Conservation (phyloP, 2,113 vertebrate genomes). For the Tiliqua scincoides region DNA sequence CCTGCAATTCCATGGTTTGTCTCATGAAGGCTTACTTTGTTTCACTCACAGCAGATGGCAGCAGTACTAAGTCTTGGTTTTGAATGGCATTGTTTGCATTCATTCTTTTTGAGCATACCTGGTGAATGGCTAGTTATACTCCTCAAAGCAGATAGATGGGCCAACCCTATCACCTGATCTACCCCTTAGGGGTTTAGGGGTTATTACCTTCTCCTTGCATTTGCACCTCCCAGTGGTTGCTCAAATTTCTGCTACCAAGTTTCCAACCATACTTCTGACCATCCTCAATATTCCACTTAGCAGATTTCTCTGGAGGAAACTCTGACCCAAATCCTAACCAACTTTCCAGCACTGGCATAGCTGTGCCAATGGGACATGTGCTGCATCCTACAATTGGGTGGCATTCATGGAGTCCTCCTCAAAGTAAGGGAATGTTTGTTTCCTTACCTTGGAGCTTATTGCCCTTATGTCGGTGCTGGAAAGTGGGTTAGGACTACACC, state of each 20-base stretch:
- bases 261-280: no score
- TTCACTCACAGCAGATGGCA: constrained; percentile 35
- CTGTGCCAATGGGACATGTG: no score
- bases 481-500: no score
- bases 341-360: no score
- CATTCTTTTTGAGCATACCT: not conserved
- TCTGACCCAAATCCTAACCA: no score
- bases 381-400: no score
- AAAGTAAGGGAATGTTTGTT: no score
- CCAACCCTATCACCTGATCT: not conserved
- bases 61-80: constrained; percentile 17
- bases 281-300: not conserved
- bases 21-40: not conserved
- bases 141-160: not conserved
- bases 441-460: no score
- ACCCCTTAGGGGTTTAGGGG: no score
- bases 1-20: not conserved
- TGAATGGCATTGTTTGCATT: not conserved
- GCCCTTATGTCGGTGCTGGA: no score
- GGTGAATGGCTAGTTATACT: not conserved
- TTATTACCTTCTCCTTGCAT: not conserved
- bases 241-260: not conserved
- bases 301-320: not conserved
- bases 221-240: not conserved
- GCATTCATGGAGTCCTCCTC: no score